These are phyloP conservation scores for Hybognathus amarus DNA, from an alignment of 2,797 vertebrate species.

Conservation along the genomic window DNA sequence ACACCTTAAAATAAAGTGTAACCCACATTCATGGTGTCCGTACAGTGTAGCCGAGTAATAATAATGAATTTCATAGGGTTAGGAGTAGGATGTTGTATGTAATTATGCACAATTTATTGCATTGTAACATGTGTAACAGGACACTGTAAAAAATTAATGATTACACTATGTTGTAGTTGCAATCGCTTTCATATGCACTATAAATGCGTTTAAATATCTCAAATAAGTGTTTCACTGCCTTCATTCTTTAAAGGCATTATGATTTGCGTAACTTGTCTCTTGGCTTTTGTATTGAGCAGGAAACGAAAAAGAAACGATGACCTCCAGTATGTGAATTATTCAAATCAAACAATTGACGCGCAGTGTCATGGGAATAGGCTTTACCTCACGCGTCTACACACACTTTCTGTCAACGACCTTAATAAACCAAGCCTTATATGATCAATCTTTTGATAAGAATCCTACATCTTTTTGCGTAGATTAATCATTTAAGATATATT, in stretches of 20 bases:
- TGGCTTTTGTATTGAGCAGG: constrained; percentile 61
- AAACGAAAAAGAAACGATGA: constrained; percentile 66
- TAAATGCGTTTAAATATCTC: background rate
- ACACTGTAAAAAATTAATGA: too few species aligned
- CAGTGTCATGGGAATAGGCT: constrained; percentile 59
- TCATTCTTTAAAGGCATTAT: constrained; percentile 13
- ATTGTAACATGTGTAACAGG: too few species aligned
- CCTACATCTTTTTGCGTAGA: background rate
- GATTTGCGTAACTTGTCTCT: constrained; percentile 60
- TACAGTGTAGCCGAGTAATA: too few species aligned
- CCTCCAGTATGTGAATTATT: constrained; percentile 73
- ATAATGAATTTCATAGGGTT: too few species aligned
- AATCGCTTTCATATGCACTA: background rate
- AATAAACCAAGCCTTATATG: background rate
- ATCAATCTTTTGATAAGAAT: background rate
- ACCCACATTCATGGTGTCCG: too few species aligned
- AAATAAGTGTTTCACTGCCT: background rate
- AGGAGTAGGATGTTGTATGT: too few species aligned
- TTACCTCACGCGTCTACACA: constrained; percentile 15
- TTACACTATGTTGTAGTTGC: background rate
- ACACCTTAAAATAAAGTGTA: too few species aligned
- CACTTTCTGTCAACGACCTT: background rate
- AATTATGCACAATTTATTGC: too few species aligned
- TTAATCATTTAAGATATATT: background rate
- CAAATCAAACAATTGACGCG: constrained; percentile 74